A percentile compares a stretch with the other conserved stretches of the same genome.
Evolutionary conservation across 2,113 vertebrate genomes (phyloP).

Genomic region (Tetrao urogallus): DNA sequence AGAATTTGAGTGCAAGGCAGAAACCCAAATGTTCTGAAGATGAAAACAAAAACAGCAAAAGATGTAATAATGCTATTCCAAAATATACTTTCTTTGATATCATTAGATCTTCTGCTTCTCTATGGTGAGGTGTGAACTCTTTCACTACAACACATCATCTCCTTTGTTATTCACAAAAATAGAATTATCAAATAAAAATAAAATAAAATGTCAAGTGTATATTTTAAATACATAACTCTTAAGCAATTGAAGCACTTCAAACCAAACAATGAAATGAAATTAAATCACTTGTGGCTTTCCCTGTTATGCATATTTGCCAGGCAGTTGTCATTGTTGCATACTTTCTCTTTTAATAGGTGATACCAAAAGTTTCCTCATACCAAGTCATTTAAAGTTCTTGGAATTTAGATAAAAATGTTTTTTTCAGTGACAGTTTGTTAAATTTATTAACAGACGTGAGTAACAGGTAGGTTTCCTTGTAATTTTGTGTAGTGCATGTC

Average conservation of each 20-base stretch:
- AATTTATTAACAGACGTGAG: slow-evolving; percentile 2
- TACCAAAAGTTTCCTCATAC: not conserved
- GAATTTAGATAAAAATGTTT: not conserved
- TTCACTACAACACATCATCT: not conserved
- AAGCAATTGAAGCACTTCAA: not conserved
- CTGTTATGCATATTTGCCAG: not conserved
- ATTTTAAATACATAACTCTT: not conserved
- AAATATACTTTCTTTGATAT: not conserved
- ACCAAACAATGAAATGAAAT: slow-evolving; percentile 8
- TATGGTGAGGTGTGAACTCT: not conserved
- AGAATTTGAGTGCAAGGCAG: not conserved
- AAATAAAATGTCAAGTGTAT: not conserved
- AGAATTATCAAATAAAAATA: not conserved
- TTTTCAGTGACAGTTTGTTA: not conserved
- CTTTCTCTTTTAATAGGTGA: not conserved
- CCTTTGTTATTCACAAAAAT: not conserved
- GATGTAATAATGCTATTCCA: not conserved
- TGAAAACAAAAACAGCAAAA: not conserved
- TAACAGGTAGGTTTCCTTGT: not conserved
- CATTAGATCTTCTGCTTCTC: not conserved
- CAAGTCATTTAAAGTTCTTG: not conserved
- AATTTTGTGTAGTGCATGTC: not conserved
- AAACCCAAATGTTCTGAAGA: not conserved
- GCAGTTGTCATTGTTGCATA: not conserved
- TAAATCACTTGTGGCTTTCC: not conserved